Evolutionary conservation across 2,888 invertebrate genomes (phyloP), one percentile per base, ranked within the genome.

Genomic region (Pedicia rivosa): DNA sequence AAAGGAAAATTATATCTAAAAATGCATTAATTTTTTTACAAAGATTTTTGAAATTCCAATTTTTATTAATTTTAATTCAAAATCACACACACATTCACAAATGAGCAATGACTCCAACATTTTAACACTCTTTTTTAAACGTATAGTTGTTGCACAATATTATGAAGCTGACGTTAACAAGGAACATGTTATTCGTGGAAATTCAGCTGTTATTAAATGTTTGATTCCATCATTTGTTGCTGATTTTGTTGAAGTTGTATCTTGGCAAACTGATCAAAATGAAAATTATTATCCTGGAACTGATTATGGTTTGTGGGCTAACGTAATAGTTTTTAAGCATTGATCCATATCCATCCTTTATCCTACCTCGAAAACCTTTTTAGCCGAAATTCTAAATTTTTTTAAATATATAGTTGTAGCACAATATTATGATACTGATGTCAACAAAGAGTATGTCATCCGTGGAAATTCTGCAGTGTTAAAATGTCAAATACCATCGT

Each of bases 401-500:
- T 8, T 5, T 8, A 5, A 5, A 15, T 19, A n/a, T 38, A 27
- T 73, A 88, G 88, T 87, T 64, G 86, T 87, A 52, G 79, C 83
- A 58, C 87, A 88, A 58, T 78, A 77, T 62, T 88, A 86, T 64
- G 84, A 86, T 62, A 82, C 83, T 35, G 87, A 88, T 67, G 87
- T 87, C 48, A 86, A 86, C 67, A 81, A 87, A 64, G 87, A 87
- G 57, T 84, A 87, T 61, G 84, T 87, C 32, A 87, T 87, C 51
- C 72, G 79, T 47, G 86, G 87, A 39, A 88, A 88, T 59, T 76
- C 83, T 26, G 87, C 86, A 10, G 79, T 87, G 41, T 66, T 87
- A 50, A 87, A 87, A 63, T 88, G 87, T 64, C 82, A 82, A 50
- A 80, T 87, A 49, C 92, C 92, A 26, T 86, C 86, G 38, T 92